Base-by-base conservation (phyloP, 1,140 invertebrate species). In the Drosophila sp. region DNA sequence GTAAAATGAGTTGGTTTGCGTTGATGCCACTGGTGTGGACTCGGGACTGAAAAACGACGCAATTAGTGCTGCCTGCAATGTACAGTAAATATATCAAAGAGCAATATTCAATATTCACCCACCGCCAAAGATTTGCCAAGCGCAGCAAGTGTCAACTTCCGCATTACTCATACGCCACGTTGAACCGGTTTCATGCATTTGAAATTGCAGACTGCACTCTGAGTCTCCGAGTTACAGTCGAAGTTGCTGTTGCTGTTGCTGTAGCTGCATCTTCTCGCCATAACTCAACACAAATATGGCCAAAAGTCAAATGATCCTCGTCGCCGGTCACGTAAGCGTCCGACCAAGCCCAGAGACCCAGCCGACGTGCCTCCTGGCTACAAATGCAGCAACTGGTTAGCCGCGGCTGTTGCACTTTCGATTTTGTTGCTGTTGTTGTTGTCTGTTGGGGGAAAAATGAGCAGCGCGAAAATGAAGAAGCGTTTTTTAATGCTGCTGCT, bases 271-370 rank as follows among this genome's bases (percentile, higher is more conserved):
- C 83, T 87, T 86, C 78, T 81, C 76, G 72, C 76, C 76, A 83
- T 83, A 83, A 83, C 76, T 83, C 72, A 83, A 74, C 64, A 77
- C 72, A 89, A 87, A 89, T 87, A 87, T 87, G 83, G 82, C 76
- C 78, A 87, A 89, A 86, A 89, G 83, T 87, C 82, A 87, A 86
- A 87, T 74, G 82, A 87, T 86, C 81, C 81, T 82, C 70, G 78
- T 18, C 61, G 65, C 64, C 77, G 70, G 54, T 72, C 82, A 87
- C 81, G 81, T 86, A 86, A 86, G 86, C 82, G 82, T 65, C 65
- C 80, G 80, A 80, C 82, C 82, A 86, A 86, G 82, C 82, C 83
- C 75, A 82, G 58, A 76, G 71, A 61, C 64, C 66, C 63, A 72
- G 63, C 66, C 54, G 63, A 40, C 11, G 25, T 16, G 16, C 56